Conservation (phyloP, 2,797 vertebrate species). For the Knipowitschia caucasica region DNA sequence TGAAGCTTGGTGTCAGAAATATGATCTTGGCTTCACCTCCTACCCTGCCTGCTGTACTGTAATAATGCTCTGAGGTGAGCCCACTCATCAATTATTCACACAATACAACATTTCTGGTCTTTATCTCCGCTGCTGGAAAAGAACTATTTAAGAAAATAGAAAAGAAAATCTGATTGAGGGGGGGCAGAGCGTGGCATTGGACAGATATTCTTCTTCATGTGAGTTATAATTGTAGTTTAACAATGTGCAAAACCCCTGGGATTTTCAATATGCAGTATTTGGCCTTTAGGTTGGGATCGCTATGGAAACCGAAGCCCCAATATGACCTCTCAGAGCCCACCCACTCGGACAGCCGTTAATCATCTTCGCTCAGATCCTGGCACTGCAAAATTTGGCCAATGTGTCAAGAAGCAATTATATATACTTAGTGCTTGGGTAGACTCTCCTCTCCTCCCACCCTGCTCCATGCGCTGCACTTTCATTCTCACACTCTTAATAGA, state of each 20-base stretch:
- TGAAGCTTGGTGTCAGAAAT: constrained; percentile 66
- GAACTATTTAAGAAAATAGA: constrained; percentile 50
- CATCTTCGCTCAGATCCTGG: constrained; percentile 82
- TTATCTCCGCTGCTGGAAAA: constrained; percentile 48
- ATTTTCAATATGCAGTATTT: constrained; percentile 69
- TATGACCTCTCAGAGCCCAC: constrained; percentile 71
- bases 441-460: constrained; percentile 60
- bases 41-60: constrained; percentile 54
- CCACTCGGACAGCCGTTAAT: constrained; percentile 84
- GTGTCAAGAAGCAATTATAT: constrained; percentile 86
- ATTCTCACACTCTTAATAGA: constrained; percentile 75
- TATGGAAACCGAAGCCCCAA: constrained; percentile 77
- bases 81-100: constrained; percentile 73
- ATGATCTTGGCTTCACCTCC: constrained; percentile 65
- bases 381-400: constrained; percentile 84
- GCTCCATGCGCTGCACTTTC: constrained; percentile 40
- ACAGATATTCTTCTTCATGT: constrained; percentile 64
- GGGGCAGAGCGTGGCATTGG: constrained; percentile 31
- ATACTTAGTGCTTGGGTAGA: constrained; percentile 76
- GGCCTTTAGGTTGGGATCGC: constrained; percentile 76
- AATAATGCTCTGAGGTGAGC: constrained; percentile 66
- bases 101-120: constrained; percentile 61
- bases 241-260: constrained; percentile 71
- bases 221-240: constrained; percentile 83
- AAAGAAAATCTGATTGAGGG: constrained; percentile 31